Percentiles rank a stretch among this genome's conserved stretches.
Evolutionary conservation across 2,797 vertebrate species (phyloP).

Genomic region (Atherinosoma microstoma): DNA sequence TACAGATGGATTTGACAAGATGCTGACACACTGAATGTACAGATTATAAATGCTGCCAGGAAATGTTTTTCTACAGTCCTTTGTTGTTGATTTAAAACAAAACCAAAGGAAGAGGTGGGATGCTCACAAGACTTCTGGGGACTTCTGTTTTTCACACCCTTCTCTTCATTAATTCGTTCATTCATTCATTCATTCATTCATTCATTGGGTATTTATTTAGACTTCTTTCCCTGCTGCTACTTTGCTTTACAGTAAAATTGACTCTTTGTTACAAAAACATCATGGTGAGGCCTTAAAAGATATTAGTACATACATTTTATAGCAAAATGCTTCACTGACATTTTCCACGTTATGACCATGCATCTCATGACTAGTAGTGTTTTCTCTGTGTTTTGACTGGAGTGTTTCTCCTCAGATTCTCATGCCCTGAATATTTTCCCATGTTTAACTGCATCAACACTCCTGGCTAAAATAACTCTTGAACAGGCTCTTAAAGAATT

Average conservation of each 20-base stretch:
- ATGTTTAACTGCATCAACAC: too few species aligned
- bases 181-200: neutral
- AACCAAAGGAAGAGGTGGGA: too few species aligned
- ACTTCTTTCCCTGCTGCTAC: neutral
- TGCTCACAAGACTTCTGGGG: neutral
- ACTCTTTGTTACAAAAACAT: neutral
- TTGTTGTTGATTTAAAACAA: too few species aligned
- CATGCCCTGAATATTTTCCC: too few species aligned
- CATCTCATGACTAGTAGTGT: neutral
- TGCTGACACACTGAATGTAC: too few species aligned
- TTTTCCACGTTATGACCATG: neutral
- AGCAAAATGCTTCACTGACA: neutral
- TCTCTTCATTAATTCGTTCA: neutral
- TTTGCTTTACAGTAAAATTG: neutral
- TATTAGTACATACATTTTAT: neutral
- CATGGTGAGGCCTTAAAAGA: neutral
- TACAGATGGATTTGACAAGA: too few species aligned
- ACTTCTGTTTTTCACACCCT: neutral
- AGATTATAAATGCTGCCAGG: neutral
- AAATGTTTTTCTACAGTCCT: neutral
- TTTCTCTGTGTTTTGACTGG: too few species aligned
- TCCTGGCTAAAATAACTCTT: too few species aligned
- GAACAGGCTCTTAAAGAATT: too few species aligned
- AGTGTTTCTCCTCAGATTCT: too few species aligned
- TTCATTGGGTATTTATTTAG: neutral